phyloP scores from a whole-genome alignment of 2,113 vertebrate species.

The Muntiacus reevesi region DNA sequence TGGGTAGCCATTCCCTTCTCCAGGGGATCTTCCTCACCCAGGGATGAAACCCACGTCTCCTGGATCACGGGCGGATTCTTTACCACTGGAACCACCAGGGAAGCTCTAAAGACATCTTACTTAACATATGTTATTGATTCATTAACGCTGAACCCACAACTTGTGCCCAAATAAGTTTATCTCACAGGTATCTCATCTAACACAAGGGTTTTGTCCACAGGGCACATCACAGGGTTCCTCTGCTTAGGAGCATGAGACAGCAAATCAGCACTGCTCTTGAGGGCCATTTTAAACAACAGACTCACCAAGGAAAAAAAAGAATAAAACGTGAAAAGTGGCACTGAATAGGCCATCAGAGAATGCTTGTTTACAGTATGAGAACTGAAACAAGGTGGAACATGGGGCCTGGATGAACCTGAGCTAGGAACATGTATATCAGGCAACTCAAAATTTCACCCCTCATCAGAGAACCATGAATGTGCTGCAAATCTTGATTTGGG shows the following conservation, averaged over 20 bases:
- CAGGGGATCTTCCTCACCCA: neutral
- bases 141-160: neutral
- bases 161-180: neutral
- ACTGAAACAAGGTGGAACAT: neutral
- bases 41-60: neutral
- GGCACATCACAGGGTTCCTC: neutral
- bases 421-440: rapidly evolving
- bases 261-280: neutral
- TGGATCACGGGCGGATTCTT: neutral
- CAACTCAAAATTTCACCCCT: neutral
- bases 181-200: neutral
- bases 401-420: neutral
- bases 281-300: neutral
- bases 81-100: neutral
- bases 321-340: neutral
- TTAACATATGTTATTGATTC: neutral
- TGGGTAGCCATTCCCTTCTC: neutral
- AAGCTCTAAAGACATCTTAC: neutral
- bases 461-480: neutral
- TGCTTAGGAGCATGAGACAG: too few relatives aligned
- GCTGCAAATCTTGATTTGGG: neutral
- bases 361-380: neutral
- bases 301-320: neutral
- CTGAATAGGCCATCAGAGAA: neutral
- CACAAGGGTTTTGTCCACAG: neutral